Percentiles rank a stretch among this genome's conserved stretches.
Conservation (phyloP, 2,797 vertebrate genomes). For the Rhadinocentrus ornatus region DNA sequence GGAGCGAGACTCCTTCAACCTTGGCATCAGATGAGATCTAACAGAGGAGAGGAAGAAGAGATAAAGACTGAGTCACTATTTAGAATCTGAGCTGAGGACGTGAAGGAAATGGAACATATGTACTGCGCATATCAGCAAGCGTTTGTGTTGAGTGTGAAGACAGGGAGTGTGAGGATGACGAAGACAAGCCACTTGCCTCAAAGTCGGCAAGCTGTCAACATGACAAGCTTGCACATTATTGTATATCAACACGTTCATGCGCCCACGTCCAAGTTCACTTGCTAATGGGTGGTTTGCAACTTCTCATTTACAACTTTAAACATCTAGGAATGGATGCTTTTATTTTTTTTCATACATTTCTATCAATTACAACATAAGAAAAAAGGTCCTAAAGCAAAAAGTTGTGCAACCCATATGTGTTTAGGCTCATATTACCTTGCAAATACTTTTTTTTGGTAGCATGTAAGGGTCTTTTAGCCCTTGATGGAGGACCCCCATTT, state of each 20-base stretch:
- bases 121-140: slow-evolving; percentile 25
- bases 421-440: no score
- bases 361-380: no score
- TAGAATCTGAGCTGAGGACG: slow-evolving; percentile 40
- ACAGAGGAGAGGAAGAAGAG: slow-evolving; percentile 24
- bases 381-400: no score
- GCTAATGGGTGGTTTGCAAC: slow-evolving; percentile 20
- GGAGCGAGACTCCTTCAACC: slow-evolving; percentile 99
- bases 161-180: slow-evolving; percentile 51
- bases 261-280: slow-evolving; percentile 12
- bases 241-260: slow-evolving; percentile 27
- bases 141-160: slow-evolving; percentile 51
- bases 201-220: slow-evolving; percentile 41
- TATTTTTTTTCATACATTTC: no score
- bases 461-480: no score
- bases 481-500: no score
- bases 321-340: slow-evolving; percentile 12
- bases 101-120: slow-evolving; percentile 64
- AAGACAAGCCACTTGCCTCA: slow-evolving; percentile 44
- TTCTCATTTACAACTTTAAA: slow-evolving; percentile 33
- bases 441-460: no score
- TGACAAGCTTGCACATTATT: slow-evolving; percentile 11
- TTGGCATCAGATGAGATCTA: slow-evolving; percentile 99
- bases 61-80: slow-evolving; percentile 56
- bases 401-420: no score